phyloP scores from a whole-genome alignment of 2,113 vertebrate genomes.

The Nothobranchius kuhntae region DNA sequence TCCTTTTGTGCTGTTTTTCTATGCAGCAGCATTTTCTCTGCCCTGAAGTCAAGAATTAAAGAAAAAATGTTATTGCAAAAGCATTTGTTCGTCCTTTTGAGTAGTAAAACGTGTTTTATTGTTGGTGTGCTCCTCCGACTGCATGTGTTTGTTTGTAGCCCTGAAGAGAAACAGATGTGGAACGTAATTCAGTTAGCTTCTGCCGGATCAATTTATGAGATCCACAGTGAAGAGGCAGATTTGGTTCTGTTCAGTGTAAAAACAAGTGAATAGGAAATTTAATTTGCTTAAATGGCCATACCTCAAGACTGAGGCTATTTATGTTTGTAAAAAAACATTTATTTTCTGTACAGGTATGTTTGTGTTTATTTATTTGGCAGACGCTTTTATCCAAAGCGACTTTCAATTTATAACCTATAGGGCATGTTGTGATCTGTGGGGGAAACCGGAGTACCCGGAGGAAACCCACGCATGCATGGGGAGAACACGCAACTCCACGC shows the following conservation, averaged over 20 bases:
- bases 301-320: not conserved
- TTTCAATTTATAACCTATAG: no score
- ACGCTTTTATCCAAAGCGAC: no score
- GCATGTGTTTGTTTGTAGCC: not conserved
- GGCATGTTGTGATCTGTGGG: no score
- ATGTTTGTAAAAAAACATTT: not conserved
- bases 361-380: no score
- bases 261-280: constrained; percentile 16
- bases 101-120: not conserved
- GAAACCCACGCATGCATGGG: no score
- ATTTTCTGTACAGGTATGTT: not conserved
- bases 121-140: not conserved
- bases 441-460: no score
- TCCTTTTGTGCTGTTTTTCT: not conserved
- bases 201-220: constrained; percentile 20
- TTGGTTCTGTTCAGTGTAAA: constrained; percentile 6
- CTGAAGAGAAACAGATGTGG: constrained; percentile 16
- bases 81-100: not conserved
- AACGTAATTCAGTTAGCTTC: constrained; percentile 15
- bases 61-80: not conserved
- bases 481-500: no score
- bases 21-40: not conserved
- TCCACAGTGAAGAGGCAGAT: constrained; percentile 6
- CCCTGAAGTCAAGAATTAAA: not conserved
- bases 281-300: constrained; percentile 1